A percentile compares a stretch with the other conserved stretches of the same genome.
Conservation (phyloP, 2,888 invertebrate species). For the Drosophila setosimentum region DNA sequence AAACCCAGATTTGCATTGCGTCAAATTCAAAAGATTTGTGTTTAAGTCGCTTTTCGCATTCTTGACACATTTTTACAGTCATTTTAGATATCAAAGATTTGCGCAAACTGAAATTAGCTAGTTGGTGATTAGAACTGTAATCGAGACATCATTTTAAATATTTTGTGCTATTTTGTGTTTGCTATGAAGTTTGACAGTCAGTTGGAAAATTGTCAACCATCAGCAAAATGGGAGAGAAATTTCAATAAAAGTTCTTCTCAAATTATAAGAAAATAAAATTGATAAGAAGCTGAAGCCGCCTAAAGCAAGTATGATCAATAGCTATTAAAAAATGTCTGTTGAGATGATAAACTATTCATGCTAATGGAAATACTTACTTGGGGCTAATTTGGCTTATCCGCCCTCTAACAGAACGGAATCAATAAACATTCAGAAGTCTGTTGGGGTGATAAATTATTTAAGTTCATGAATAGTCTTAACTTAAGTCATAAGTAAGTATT, state of each 20-base stretch:
- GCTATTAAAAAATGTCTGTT: background rate
- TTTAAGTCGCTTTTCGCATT: background rate
- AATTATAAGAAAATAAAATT: background rate
- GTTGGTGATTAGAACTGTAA: background rate
- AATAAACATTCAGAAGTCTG: background rate
- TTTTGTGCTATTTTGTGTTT: background rate
- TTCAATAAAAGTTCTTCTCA: background rate
- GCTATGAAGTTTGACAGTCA: background rate
- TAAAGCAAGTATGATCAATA: background rate
- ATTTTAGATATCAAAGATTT: background rate
- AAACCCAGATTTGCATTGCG: background rate
- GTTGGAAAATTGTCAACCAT: background rate
- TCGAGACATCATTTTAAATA: background rate
- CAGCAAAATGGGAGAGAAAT: background rate
- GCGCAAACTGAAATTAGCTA: background rate
- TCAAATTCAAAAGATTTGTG: background rate
- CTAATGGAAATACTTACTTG: background rate
- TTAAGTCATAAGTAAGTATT: background rate
- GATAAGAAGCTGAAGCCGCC: background rate
- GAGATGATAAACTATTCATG: background rate
- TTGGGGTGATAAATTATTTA: background rate
- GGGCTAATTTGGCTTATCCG: background rate
- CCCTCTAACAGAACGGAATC: background rate
- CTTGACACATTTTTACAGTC: background rate
- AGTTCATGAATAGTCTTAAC: background rate